Evolutionary conservation across 2,113 vertebrate species (phyloP), one percentile per base, ranked within the genome.

Genomic region (Penelope pileata): DNA sequence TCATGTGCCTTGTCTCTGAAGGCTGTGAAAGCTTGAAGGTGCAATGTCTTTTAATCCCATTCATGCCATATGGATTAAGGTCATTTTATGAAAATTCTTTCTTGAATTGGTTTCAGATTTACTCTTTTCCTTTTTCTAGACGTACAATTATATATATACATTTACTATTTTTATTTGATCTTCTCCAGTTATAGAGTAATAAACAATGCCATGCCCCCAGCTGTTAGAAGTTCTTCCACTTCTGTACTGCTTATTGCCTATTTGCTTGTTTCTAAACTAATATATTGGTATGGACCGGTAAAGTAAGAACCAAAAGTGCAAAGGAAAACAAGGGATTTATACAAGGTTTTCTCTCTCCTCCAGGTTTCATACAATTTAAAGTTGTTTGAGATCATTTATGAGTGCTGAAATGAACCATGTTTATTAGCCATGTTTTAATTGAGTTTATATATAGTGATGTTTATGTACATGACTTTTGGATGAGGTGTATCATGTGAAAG

Each of bases 191-290:
- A 43, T 32, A 24, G 29, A 56, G 27, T 4, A 6, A 64, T 58
- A 62, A 82, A 53, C 8, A 12, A 19, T 56, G 12, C 64, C 51
- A n/a, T 9, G 5, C 1, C 3, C 0, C 4, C 12, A 17, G 26
- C 40, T 72, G 64, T n/a, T 2, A 70, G 26, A 70, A 78, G 15
- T n/a, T 91, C 11, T 45, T 82, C 34, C 27, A 16, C 12, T 75
- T 78, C 56, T 50, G 2, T n/a, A 45, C 16, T 4, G 1, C 11
- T 8, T 34, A 15, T 42, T 47, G 5, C 9, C 6, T 40, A 8
- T 21, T 63, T 4, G 1, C 26, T 68, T 51, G 16, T 60, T 68
- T 76, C 40, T 26, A 43, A 11, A 12, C 5, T 56, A 84, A 60
- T 4, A 16, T 43, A 60, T 63, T 64, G 2, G 29, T 58, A 60